phyloP scores from a whole-genome alignment of 2,113 vertebrate species.

The Phylloscopus trochilus region DNA sequence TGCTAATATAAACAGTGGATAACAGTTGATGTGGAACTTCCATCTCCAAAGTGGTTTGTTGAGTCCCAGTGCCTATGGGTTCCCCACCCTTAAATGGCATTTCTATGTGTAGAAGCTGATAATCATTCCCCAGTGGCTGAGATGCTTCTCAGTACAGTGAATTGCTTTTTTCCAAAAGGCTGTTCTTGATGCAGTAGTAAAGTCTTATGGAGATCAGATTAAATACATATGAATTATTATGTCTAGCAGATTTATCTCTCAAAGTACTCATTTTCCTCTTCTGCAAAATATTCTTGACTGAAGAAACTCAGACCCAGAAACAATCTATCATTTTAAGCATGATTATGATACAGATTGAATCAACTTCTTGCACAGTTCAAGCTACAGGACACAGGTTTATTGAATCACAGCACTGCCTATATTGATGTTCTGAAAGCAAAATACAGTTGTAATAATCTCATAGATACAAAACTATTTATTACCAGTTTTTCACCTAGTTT shows the following conservation, averaged over 20 bases:
- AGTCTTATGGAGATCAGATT: slow-evolving; percentile 66
- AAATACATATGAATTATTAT: slow-evolving; percentile 71
- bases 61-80: not conserved
- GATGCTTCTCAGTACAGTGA: slow-evolving; percentile 59
- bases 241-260: slow-evolving; percentile 64
- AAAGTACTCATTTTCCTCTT: slow-evolving; percentile 70
- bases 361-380: slow-evolving; percentile 59
- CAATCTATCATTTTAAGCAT: slow-evolving; percentile 67
- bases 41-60: not conserved
- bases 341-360: slow-evolving; percentile 67
- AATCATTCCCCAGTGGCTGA: slow-evolving; percentile 28
- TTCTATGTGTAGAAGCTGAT: slow-evolving; percentile 42
- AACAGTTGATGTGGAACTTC: not conserved
- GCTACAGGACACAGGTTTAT: slow-evolving; percentile 53
- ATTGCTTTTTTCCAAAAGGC: slow-evolving; percentile 55
- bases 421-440: slow-evolving; percentile 55
- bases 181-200: slow-evolving; percentile 43
- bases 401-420: slow-evolving; percentile 57
- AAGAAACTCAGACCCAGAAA: slow-evolving; percentile 69
- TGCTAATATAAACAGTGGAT: not conserved
- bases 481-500: not conserved
- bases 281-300: slow-evolving; percentile 70
- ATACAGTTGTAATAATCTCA: slow-evolving; percentile 41
- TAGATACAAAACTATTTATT: slow-evolving; percentile 14
- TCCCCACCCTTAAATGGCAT: slow-evolving; percentile 2